Percentiles rank a stretch among this genome's conserved stretches.
Evolutionary conservation across 2,797 vertebrate species (phyloP).

Genomic region (Tenualosa thibaudeaui): DNA sequence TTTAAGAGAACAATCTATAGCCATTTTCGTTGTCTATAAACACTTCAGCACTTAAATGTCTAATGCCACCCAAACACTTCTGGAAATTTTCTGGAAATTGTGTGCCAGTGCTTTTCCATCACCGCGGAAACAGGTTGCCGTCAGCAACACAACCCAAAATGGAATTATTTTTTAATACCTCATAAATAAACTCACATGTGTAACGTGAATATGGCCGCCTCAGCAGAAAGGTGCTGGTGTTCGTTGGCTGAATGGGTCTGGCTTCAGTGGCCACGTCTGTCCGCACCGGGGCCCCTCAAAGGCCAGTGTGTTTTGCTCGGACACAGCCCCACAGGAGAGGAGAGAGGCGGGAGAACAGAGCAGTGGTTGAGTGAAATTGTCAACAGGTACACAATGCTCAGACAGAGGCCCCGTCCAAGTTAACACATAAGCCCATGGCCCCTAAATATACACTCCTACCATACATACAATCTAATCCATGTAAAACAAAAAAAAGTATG

Average conservation of each 20-base stretch:
- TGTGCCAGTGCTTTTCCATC: not conserved
- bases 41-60: not conserved
- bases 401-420: not conserved
- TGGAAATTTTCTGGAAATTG: not conserved
- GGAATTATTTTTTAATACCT: constrained; percentile 14
- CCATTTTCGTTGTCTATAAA: not conserved
- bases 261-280: not conserved
- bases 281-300: not conserved
- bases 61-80: not conserved
- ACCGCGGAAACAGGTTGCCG: not conserved
- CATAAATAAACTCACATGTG: constrained; percentile 35
- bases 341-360: not conserved
- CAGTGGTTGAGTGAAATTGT: not conserved
- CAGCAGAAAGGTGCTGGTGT: not conserved
- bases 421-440: not conserved
- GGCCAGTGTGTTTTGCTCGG: not conserved
- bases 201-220: not conserved
- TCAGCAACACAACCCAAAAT: not conserved
- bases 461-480: too few relatives aligned
- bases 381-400: not conserved
- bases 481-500: too few relatives aligned
- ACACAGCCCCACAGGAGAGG: not conserved
- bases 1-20: not conserved
- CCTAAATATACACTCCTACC: not conserved
- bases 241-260: not conserved